Conservation (phyloP, 2,113 vertebrate species). For the Polyodon spathula region DNA sequence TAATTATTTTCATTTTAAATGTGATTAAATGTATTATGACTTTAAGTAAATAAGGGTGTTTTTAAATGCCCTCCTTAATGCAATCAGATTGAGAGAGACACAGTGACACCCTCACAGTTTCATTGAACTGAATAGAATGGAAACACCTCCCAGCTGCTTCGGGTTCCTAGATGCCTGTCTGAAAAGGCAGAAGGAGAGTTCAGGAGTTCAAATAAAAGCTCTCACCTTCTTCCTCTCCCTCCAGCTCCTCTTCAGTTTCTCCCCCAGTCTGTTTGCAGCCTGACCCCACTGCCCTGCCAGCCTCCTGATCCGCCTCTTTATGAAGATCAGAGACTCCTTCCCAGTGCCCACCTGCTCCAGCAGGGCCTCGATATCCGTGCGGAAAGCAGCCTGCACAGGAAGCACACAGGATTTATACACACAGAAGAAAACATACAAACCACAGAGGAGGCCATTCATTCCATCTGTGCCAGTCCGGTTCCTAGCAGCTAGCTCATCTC, state of each 20-base stretch:
- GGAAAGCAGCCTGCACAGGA: constrained; percentile 66
- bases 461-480: no score
- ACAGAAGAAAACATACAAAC: neutral
- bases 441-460: no score
- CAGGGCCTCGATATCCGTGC: constrained; percentile 66
- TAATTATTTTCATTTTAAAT: no score
- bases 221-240: constrained; percentile 74
- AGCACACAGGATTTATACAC: no score
- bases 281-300: constrained; percentile 75
- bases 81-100: neutral
- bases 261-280: constrained; percentile 65
- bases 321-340: constrained; percentile 93
- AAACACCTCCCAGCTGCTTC: no score
- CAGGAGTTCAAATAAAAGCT: neutral
- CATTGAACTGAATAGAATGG: no score
- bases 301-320: constrained; percentile 83
- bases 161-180: no score
- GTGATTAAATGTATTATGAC: no score
- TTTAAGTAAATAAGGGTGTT: neutral
- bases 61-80: constrained; percentile 1
- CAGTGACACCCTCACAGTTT: neutral
- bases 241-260: constrained; percentile 51
- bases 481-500: no score
- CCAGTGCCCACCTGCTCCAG: constrained; percentile 83
- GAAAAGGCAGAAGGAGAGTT: no score